These are phyloP conservation scores for Hiodon tergisus DNA, from an alignment of 2,113 vertebrate genomes.

Conservation along the genomic window DNA sequence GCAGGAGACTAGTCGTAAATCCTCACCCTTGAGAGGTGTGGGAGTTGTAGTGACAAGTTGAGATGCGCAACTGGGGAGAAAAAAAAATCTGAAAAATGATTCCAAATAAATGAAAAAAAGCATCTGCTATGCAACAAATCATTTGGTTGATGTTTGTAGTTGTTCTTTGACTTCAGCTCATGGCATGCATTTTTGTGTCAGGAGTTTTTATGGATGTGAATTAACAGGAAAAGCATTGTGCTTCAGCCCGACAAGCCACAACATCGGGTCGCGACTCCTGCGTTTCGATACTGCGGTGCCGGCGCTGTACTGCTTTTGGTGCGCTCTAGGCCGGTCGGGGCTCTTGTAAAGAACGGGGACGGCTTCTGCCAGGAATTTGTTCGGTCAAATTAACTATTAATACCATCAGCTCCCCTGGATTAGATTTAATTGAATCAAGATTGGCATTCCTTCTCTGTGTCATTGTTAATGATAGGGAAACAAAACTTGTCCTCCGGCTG, in stretches of 20 bases:
- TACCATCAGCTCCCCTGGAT: slow-evolving; percentile 15
- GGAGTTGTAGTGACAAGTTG: too few relatives aligned
- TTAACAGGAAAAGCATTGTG: background rate
- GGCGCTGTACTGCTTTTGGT: slow-evolving; percentile 6
- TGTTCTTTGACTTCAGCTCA: background rate
- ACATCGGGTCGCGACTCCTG: background rate
- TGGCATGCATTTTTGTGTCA: background rate
- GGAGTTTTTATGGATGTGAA: background rate
- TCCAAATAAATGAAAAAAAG: too few relatives aligned
- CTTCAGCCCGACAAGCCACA: background rate
- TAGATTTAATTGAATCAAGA: slow-evolving; percentile 31
- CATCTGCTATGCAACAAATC: too few relatives aligned
- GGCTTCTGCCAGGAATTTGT: background rate
- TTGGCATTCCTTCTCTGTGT: slow-evolving; percentile 16
- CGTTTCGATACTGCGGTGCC: too few relatives aligned
- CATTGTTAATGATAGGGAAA: slow-evolving; percentile 18
- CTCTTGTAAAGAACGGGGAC: background rate
- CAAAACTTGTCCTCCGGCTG: slow-evolving; percentile 12
- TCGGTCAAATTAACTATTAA: slow-evolving; percentile 22
- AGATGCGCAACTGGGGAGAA: too few relatives aligned
- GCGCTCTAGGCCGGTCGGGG: background rate
- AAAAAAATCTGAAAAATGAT: too few relatives aligned
- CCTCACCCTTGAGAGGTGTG: too few relatives aligned
- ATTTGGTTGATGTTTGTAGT: too few relatives aligned
- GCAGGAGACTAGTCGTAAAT: too few relatives aligned